Conservation (phyloP, 2,113 vertebrate genomes). For the Pollimyrus isidori region DNA sequence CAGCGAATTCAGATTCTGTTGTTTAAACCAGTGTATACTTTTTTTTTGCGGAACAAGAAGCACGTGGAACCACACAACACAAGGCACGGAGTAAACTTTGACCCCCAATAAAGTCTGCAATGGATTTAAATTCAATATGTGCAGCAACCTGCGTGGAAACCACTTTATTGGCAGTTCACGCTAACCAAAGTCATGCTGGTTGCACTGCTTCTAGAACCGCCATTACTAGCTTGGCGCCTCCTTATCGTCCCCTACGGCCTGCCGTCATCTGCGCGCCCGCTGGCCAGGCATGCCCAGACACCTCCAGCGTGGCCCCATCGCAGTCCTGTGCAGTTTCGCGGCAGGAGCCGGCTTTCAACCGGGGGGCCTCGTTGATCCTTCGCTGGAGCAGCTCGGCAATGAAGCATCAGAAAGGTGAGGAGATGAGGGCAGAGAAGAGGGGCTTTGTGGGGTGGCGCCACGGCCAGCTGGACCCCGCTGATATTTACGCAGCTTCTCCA, state of each 20-base stretch:
- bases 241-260: neutral
- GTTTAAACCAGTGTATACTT: neutral
- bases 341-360: neutral
- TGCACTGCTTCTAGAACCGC: neutral
- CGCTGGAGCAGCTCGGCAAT: neutral
- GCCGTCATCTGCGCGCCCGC: neutral
- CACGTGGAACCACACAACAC: neutral
- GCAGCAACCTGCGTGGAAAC: neutral
- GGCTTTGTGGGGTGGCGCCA: neutral
- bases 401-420: neutral
- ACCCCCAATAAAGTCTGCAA: neutral
- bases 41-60: neutral
- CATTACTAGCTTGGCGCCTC: neutral
- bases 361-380: neutral
- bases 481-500: neutral
- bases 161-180: neutral
- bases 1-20: neutral
- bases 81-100: neutral
- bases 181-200: neutral
- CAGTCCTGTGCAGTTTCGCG: neutral
- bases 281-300: neutral
- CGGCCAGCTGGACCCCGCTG: too few relatives aligned
- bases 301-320: neutral
- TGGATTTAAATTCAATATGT: neutral
- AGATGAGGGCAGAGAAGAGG: neutral